Evolutionary conservation across 1,140 invertebrate species (phyloP).

Genomic region (Hestina assimilis): DNA sequence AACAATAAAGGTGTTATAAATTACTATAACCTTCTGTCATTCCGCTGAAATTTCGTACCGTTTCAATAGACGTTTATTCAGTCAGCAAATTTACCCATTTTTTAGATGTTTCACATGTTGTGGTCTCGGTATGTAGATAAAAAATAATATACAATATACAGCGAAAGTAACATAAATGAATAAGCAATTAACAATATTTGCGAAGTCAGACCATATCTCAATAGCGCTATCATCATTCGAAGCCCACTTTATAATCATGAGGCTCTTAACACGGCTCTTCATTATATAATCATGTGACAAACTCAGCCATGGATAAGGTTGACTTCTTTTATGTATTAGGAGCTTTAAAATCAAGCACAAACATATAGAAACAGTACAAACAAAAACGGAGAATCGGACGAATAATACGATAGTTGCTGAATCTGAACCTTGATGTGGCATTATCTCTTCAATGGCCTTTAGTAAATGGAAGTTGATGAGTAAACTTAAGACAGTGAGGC

Average conservation of each 20-base stretch:
- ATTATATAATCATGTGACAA: too few relatives aligned
- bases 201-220: constrained; percentile 32
- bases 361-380: constrained; percentile 31
- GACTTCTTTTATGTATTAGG: constrained; percentile 4
- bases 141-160: constrained; percentile 24
- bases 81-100: not conserved
- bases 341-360: constrained; percentile 31
- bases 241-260: too few relatives aligned
- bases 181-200: constrained; percentile 33
- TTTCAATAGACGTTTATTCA: too few relatives aligned
- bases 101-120: not conserved
- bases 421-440: constrained; percentile 34
- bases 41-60: not conserved
- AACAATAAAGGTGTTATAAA: too few relatives aligned
- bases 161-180: constrained; percentile 15
- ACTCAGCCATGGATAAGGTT: not conserved
- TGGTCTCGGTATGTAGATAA: constrained; percentile 22
- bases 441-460: constrained; percentile 24
- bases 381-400: constrained; percentile 29
- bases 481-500: constrained; percentile 33
- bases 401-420: constrained; percentile 39
- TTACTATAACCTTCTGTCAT: too few relatives aligned
- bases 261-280: too few relatives aligned
- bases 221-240: too few relatives aligned
- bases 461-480: constrained; percentile 37